Evolutionary conservation across 2,888 invertebrate species (phyloP), one percentile per base, ranked within the genome.

Genomic region (Leptogaster cylindrica): DNA sequence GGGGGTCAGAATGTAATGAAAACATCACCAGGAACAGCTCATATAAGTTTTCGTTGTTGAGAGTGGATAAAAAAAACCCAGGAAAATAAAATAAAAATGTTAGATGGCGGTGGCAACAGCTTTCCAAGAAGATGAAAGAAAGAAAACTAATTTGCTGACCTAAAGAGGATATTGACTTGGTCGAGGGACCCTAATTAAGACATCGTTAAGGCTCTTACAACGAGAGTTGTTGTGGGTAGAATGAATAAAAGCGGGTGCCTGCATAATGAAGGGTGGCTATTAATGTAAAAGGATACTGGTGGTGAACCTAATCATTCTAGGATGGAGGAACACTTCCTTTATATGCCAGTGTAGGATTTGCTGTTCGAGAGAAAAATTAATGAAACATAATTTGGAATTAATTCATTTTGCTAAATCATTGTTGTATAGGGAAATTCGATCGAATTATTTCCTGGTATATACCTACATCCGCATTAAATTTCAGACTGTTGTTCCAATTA

Each of bases 131-230:
- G 61, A 61, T 61, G 61, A 61, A 61, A 44, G 61, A 44, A 61
- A 61, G 61, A 61, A 61, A 44, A 61, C 61, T 61, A 61, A 61
- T 61, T 61, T 61, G 61, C 61, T 61, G 61, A 61, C 61, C 61
- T 61, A 61, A 61, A 61, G 61, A 61, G 61, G 61, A 61, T 61
- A 61, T 61, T 61, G 61, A 61, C 61, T 61, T 61, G 61, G 61
- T 61, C 61, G 44, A 61, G 61, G 61, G 61, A 61, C 61, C 61
- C 61, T 61, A 61, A 61, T 61, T 61, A 61, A 61, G 61, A 61
- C 61, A 61, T 61, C 61, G 44, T 61, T 61, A 61, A 31, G 61
- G 61, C 61, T 44, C 41, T 61, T 61, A 61, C 61, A 61, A 61
- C 44, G 44, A 61, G 44, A 61, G 44, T 27, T 61, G 61, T 61